Evolutionary conservation across 1,140 invertebrate species (phyloP).

Genomic region (Drosophila teissieri): DNA sequence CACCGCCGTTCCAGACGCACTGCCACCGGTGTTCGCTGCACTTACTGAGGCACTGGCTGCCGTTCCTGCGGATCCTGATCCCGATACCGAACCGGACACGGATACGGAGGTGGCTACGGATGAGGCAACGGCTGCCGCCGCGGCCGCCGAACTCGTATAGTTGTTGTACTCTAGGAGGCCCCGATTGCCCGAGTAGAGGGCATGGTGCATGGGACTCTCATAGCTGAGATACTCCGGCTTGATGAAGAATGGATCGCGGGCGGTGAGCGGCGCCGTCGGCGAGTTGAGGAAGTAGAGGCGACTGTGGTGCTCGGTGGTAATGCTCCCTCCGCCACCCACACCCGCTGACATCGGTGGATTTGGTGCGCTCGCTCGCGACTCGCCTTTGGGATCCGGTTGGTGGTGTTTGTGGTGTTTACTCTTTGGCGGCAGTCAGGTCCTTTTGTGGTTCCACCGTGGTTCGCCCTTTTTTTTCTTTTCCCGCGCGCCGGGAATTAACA

Average conservation of each 20-base stretch:
- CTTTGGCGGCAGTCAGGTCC: not conserved
- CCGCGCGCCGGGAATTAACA: conserved; percentile 50
- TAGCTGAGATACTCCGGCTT: conserved; percentile 84
- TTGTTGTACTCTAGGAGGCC: conserved; percentile 81
- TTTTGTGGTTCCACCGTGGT: not conserved
- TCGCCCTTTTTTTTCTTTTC: conserved; percentile 10
- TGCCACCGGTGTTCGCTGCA: conserved; percentile 4
- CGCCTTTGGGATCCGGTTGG: not conserved
- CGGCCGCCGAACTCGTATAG: conserved; percentile 73
- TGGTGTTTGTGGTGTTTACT: not conserved
- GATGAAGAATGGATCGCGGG: conserved; percentile 79
- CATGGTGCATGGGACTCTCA: conserved; percentile 84
- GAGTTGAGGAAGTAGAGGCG: conserved; percentile 82
- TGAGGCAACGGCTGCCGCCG: conserved; percentile 56
- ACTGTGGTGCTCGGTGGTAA: conserved; percentile 83
- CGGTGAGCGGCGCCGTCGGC: conserved; percentile 69
- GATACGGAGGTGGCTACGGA: conserved; percentile 30
- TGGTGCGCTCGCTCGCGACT: conserved; percentile 56
- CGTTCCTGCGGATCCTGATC: conserved; percentile 21
- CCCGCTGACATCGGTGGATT: conserved; percentile 77
- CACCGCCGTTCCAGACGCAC: conserved; percentile 22
- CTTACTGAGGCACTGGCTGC: conserved; percentile 18
- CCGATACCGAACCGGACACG: conserved; percentile 44
- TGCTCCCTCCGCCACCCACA: conserved; percentile 83
- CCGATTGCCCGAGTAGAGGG: conserved; percentile 72